These are phyloP conservation scores for Saxicola maurus DNA, from an alignment of 2,797 vertebrate genomes.

Conservation along the genomic window DNA sequence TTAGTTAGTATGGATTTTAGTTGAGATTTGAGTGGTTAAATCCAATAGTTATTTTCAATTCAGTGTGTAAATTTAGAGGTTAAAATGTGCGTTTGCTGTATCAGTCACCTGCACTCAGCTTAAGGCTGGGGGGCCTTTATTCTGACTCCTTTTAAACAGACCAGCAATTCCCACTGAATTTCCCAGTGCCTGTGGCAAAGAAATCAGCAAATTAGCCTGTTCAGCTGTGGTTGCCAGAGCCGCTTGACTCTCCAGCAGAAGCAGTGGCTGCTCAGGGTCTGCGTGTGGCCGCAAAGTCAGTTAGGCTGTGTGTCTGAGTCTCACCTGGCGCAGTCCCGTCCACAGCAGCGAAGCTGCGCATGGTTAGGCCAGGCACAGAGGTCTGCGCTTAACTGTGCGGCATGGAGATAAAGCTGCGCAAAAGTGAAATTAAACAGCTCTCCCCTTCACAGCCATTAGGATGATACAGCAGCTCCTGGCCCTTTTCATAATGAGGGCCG, in stretches of 20 bases:
- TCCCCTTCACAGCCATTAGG: background rate
- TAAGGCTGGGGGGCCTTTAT: fast-evolving
- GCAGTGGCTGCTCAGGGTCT: background rate
- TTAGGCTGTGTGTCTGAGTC: background rate
- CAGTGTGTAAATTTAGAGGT: background rate
- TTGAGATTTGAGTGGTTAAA: background rate
- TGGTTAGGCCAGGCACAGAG: background rate
- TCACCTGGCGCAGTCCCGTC: fast-evolving
- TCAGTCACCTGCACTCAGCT: background rate
- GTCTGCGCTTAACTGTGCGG: background rate
- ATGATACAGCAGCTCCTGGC: background rate
- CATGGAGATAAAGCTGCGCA: background rate
- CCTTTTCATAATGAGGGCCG: background rate
- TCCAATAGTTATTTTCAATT: background rate
- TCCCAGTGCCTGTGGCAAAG: background rate
- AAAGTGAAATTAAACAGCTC: constrained; percentile 22
- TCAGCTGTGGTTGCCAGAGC: background rate
- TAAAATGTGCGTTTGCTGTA: background rate
- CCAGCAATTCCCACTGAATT: background rate
- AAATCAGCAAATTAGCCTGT: background rate
- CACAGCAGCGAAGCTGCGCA: fast-evolving
- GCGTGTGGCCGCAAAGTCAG: background rate
- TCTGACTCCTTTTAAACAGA: background rate
- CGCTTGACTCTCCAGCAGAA: background rate
- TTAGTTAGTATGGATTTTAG: background rate